Evolutionary conservation across 2,113 vertebrate genomes (phyloP), one percentile per base, ranked within the genome.

Genomic region (Vulpes lagopus): DNA sequence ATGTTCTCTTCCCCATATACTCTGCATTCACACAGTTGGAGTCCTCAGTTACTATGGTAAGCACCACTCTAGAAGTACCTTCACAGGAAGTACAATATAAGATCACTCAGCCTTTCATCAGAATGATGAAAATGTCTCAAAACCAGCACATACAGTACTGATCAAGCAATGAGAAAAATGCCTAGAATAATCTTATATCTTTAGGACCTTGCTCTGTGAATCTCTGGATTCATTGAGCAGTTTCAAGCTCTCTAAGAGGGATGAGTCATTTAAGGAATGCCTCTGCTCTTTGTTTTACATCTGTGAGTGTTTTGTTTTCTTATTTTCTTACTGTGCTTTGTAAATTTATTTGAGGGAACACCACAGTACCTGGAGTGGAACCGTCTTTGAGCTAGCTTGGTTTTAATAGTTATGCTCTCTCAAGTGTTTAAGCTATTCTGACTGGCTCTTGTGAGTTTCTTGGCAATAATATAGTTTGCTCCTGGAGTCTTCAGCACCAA

Each of bases 401-500:
- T 95, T 98, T 92, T 96, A 98, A 97, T 67, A 96, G 71, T 76
- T 94, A 53, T 80, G 89, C 14, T 87, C 94, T 97, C 51, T 98
- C 62, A 62, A 95, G 43, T 84, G 49, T 91, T 94, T 97, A 74
- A 93, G 81, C 17, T 87, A 7, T 96, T 97, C 11, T 22, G 38
- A 69, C 7, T 0, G 35, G 71, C 83, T 97, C 83, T 89, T 86
- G 64, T 62, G 97, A 97, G 89, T 73, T 73, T 96, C 12, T 19
- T 74, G 95, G 74, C 96, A 96, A 94, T 19, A 43, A 78, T 79
- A 64, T 59, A 5, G 30, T 97, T 97, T 64, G n/a, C 19, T 88
- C 1, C 91, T 96, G 79, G 8, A 91, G 15, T 91, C 71, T 98
- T 97, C 20, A 74, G 95, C 23, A 90, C 55, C 73, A 20, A 83